A percentile compares a stretch with the other conserved stretches of the same genome.
These are phyloP conservation scores for Drosophila lowei DNA, from an alignment of 1,140 invertebrate genomes.

Conservation along the genomic window DNA sequence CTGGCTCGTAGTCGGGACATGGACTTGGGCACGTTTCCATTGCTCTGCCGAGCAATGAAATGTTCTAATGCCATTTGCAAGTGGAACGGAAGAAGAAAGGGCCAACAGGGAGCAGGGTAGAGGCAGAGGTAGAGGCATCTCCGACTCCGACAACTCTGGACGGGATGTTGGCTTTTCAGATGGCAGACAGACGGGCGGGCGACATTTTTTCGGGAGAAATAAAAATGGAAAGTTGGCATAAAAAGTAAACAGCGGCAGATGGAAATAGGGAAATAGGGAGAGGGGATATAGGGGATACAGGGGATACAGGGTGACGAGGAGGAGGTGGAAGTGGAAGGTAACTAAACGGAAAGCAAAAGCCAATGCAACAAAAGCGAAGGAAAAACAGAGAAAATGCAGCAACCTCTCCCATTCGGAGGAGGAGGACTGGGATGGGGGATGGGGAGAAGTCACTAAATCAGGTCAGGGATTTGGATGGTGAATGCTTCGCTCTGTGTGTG, in stretches of 20 bases:
- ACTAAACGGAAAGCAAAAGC: slow-evolving; percentile 73
- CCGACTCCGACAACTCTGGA: slow-evolving; percentile 18
- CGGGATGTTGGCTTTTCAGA: slow-evolving; percentile 48
- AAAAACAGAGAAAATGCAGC: slow-evolving; percentile 34
- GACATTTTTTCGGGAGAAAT: slow-evolving; percentile 63
- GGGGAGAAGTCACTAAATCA: slow-evolving; percentile 63
- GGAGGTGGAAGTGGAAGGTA: slow-evolving; percentile 49
- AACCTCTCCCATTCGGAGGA: slow-evolving; percentile 13
- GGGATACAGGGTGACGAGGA: slow-evolving; percentile 8
- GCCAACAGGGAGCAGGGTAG: background rate
- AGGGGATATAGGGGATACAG: too few relatives aligned
- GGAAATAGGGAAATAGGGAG: too few relatives aligned
- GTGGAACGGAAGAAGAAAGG: slow-evolving; percentile 34
- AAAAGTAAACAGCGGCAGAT: slow-evolving; percentile 61
- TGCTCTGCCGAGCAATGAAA: slow-evolving; percentile 64
- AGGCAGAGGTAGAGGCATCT: slow-evolving; percentile 3
- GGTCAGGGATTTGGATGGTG: slow-evolving; percentile 72
- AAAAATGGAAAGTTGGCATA: slow-evolving; percentile 79
- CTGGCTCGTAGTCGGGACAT: slow-evolving; percentile 27
- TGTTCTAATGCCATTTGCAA: slow-evolving; percentile 67
- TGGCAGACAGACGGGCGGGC: slow-evolving; percentile 57
- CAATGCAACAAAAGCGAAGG: slow-evolving; percentile 49
- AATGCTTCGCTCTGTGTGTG: slow-evolving; percentile 7
- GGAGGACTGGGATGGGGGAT: too few relatives aligned
- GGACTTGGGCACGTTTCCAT: slow-evolving; percentile 65